phyloP scores from a whole-genome alignment of 2,113 vertebrate genomes.

The Parus major region DNA sequence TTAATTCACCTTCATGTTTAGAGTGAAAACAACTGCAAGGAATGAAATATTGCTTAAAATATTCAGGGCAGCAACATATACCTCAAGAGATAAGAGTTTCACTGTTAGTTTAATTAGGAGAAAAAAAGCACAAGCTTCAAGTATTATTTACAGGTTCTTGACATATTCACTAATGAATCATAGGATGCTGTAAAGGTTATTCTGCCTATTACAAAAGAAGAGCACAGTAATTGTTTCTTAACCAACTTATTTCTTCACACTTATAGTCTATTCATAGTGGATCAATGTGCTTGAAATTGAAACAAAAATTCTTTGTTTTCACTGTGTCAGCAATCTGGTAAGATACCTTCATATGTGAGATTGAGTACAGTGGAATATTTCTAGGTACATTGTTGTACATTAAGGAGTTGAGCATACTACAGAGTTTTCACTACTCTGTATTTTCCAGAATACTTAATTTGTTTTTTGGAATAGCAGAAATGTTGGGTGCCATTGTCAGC shows the following conservation, averaged over 20 bases:
- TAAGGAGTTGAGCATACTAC: not conserved
- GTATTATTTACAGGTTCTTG: conserved; percentile 41
- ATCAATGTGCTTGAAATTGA: not conserved
- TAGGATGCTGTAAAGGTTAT: conserved; percentile 9
- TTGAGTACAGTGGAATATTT: not conserved
- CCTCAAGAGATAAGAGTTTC: conserved; percentile 36
- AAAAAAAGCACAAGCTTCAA: not conserved
- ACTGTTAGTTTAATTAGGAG: conserved; percentile 39
- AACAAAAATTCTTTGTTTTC: not conserved
- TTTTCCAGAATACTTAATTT: not conserved
- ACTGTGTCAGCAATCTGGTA: not conserved
- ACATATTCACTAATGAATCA: conserved; percentile 46
- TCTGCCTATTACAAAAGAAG: conserved; percentile 42
- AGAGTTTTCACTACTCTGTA: not conserved
- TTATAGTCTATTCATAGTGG: not conserved
- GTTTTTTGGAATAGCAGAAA: not conserved
- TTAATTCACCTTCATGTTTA: conserved; percentile 13
- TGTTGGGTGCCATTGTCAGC: not conserved
- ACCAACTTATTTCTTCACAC: not conserved
- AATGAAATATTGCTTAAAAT: conserved; percentile 34
- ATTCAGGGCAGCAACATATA: conserved; percentile 12
- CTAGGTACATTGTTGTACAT: not conserved
- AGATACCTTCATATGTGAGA: not conserved
- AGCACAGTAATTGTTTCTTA: not conserved
- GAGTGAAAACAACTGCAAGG: conserved; percentile 4